Evolutionary conservation across 2,888 invertebrate species (phyloP).

Genomic region (Lithophane ornitopus): DNA sequence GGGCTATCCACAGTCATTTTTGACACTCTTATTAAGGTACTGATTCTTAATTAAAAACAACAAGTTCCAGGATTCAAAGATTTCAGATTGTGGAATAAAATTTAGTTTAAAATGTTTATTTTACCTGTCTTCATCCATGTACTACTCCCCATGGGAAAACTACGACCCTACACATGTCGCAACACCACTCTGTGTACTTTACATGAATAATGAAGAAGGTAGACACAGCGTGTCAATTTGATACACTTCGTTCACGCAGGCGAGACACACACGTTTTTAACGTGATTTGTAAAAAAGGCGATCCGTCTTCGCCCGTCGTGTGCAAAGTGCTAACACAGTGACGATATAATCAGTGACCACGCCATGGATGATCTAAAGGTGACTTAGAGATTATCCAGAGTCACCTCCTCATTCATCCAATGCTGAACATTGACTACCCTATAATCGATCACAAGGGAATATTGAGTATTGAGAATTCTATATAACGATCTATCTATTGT

Average conservation of each 20-base stretch:
- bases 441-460: not conserved
- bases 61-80: not conserved
- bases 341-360: no score
- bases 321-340: not conserved
- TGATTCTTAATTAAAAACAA: not conserved
- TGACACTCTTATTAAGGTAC: no score
- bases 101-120: conserved; percentile 7
- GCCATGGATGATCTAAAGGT: not conserved
- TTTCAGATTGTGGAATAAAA: not conserved
- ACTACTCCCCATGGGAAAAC: conserved; percentile 8
- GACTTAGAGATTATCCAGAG: no score
- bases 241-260: conserved; percentile 15
- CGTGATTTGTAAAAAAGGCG: conserved; percentile 31
- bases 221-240: conserved; percentile 20
- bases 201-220: conserved; percentile 39
- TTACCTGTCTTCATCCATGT: not conserved
- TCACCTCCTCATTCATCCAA: no score
- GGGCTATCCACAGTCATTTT: not conserved
- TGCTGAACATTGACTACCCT: not conserved
- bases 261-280: not conserved
- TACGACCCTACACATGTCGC: not conserved
- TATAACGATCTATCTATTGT: no score
- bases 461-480: not conserved
- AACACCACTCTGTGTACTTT: conserved; percentile 30
- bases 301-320: not conserved